Base-by-base conservation (phyloP, 2,888 invertebrate species). In the Sinhomidia bicolor region DNA sequence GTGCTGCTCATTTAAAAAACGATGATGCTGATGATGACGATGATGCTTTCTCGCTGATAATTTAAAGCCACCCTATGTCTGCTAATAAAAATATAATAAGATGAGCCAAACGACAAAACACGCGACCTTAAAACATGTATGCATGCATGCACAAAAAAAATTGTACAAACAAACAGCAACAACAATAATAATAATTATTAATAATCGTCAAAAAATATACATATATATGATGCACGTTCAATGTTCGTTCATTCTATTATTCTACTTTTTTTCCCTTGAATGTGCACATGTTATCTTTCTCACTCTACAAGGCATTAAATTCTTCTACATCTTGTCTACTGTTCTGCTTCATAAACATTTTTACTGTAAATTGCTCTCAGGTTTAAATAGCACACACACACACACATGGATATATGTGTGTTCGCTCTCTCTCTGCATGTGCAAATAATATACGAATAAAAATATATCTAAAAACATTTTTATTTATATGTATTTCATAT, bases 301-400 rank as follows among this genome's bases (percentile, higher is more conserved):
- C n/a, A n/a, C 54, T 57, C 47, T 78, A 83, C 14, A 57, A 74
- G 44, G 32, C 85, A 74, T 44, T 74, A 74, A 86, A 54, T 65
- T 85, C 44, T 86, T 14, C 62, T 85, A 62, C 80, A 68, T 80
- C 71, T 80, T 80, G 79, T 85, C 79, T 68, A 68, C 60, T 62
- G 86, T 86, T 86, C 80, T 74, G 86, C 86, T 80, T 86, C 86
- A 86, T 86, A 86, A 86, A 85, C 12, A n/a, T 85, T 85, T 85
- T 78, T 85, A 62, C 85, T 79, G 44, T 79, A 81, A 81, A 85
- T 85, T 83, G 54, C n/a, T n/a, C 54, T 47, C 36, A 6, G 4
- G 17, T 82, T 68, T 17, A 12, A 79, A 57, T 62, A 47, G 14
- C 41, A 7, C 41, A 71, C 14, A 71, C 10, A n/a, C n/a, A n/a